These are phyloP conservation scores for Ligdia adustata DNA, from an alignment of 2,888 invertebrate genomes.

Conservation along the genomic window DNA sequence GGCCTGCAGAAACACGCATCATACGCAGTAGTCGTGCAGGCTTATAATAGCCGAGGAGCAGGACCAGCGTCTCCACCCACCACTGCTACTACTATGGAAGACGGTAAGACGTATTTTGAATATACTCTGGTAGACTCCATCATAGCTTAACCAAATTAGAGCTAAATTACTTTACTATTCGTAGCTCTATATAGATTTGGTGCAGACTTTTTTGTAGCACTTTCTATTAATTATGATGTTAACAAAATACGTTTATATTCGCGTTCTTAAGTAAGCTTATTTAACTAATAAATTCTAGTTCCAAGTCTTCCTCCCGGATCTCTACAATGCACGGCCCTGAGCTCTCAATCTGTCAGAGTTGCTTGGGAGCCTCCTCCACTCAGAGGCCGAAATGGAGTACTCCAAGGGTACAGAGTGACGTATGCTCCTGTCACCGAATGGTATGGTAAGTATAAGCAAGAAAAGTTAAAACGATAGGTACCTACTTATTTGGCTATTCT, in stretches of 20 bases:
- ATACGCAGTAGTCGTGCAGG: constrained; percentile 93
- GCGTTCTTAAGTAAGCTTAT: too few species aligned
- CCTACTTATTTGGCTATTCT: too few species aligned
- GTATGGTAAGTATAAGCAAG: constrained; percentile 86
- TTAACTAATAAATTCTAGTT: too few species aligned
- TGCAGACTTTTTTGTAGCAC: too few species aligned
- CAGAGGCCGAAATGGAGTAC: constrained; percentile 92
- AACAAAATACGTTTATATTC: too few species aligned
- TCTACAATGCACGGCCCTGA: constrained; percentile 91
- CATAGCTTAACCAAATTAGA: too few species aligned
- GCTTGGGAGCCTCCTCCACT: constrained; percentile 93
- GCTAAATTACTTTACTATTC: too few species aligned
- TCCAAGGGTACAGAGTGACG: constrained; percentile 93
- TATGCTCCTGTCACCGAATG: constrained; percentile 91
- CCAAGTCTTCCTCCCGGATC: constrained; percentile 94
- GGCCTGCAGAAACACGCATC: constrained; percentile 91
- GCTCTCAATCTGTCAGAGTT: constrained; percentile 93
- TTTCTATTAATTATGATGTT: too few species aligned
- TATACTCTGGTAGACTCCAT: too few species aligned
- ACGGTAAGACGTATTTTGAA: constrained; percentile 87
- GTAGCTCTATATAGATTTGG: too few species aligned
- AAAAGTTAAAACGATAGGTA: too few species aligned
- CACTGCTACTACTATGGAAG: constrained; percentile 91
- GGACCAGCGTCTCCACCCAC: constrained; percentile 93
- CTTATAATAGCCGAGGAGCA: constrained; percentile 93